Conservation (phyloP, 1,140 invertebrate species). For the Sitobion miscanthi region DNA sequence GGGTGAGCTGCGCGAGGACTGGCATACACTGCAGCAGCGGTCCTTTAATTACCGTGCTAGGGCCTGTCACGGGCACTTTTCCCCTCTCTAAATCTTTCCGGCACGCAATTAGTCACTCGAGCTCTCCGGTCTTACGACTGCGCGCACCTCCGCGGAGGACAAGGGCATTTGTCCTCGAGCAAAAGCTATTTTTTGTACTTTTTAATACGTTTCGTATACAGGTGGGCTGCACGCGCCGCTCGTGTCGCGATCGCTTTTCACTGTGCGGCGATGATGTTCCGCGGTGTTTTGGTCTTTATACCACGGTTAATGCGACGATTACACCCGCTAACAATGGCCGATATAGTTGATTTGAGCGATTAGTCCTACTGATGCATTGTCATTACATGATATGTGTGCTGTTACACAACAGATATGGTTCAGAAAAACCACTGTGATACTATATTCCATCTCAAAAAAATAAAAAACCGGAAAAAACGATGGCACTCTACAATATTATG, state of each 20-base stretch:
- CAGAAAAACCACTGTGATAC: no score
- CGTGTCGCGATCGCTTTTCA: not conserved
- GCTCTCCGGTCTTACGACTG: not conserved
- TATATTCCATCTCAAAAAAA: no score
- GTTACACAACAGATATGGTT: no score
- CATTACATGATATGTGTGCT: no score
- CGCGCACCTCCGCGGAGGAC: not conserved
- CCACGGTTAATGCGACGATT: not conserved
- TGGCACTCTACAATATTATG: not conserved
- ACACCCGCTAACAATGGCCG: not conserved
- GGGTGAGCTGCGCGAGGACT: not conserved
- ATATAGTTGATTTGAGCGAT: not conserved
- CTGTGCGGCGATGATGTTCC: not conserved
- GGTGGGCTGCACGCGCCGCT: not conserved
- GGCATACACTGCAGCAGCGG: not conserved
- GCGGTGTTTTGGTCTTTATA: not conserved
- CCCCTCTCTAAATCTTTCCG: slow-evolving; percentile 40
- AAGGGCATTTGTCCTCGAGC: slow-evolving; percentile 20
- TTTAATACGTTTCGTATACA: not conserved
- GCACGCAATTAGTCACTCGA: slow-evolving; percentile 33
- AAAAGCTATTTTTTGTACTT: not conserved
- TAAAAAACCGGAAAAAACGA: not conserved
- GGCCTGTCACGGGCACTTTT: slow-evolving; percentile 21
- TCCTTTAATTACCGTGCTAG: slow-evolving; percentile 41
- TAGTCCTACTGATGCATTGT: not conserved